These are phyloP conservation scores for Chloropsis hardwickii DNA, from an alignment of 2,113 vertebrate species.

Conservation along the genomic window DNA sequence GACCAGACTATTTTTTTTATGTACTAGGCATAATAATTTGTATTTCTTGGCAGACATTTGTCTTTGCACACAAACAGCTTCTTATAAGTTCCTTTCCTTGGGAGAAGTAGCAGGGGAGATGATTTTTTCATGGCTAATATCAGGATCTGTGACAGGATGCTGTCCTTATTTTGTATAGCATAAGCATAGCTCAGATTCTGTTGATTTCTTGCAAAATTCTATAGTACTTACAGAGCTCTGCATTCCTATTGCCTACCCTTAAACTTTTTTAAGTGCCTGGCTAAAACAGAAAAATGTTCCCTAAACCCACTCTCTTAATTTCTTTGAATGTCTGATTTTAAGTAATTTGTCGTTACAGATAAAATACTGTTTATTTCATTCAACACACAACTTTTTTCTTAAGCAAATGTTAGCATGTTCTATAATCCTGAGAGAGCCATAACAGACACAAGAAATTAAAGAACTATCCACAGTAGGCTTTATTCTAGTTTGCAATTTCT, in stretches of 20 bases:
- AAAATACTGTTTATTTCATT: background rate
- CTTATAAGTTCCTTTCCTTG: background rate
- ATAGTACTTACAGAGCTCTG: background rate
- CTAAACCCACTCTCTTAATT: background rate
- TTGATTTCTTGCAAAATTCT: background rate
- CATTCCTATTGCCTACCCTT: background rate
- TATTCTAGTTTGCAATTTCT: background rate
- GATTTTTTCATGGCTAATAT: background rate
- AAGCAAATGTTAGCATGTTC: background rate
- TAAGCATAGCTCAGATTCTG: background rate
- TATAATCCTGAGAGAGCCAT: background rate
- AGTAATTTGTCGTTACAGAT: background rate
- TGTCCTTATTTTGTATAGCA: background rate
- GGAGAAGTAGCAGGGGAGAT: background rate
- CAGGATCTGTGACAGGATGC: background rate
- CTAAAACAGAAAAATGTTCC: background rate
- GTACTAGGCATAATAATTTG: background rate
- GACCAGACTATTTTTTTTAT: background rate
- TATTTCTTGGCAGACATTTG: background rate
- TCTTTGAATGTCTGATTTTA: background rate
- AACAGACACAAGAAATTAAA: background rate
- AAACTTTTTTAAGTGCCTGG: background rate
- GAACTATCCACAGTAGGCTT: background rate
- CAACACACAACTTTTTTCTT: background rate
- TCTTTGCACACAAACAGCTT: background rate